These are phyloP conservation scores for Eilema caniola DNA, from an alignment of 2,888 invertebrate genomes.

Conservation along the genomic window DNA sequence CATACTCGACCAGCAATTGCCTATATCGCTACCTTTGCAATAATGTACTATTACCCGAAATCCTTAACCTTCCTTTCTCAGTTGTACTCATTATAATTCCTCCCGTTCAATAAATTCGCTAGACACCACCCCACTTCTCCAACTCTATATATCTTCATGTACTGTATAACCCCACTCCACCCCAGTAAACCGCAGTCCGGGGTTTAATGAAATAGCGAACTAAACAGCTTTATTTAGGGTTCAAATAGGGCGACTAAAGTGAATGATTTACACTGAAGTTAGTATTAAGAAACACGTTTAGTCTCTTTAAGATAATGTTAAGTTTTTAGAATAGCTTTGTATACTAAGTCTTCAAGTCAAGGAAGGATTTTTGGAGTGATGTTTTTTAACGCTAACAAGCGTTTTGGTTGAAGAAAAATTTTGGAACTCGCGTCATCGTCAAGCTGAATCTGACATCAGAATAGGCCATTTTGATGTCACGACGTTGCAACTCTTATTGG, in stretches of 20 bases:
- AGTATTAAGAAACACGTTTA: conserved; percentile 3
- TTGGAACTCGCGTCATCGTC: too few species aligned
- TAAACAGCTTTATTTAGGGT: not conserved
- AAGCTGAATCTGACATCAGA: too few species aligned
- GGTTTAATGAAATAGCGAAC: conserved; percentile 22
- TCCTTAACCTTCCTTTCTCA: not conserved
- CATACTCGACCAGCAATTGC: too few species aligned
- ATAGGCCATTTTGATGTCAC: too few species aligned
- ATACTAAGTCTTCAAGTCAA: too few species aligned
- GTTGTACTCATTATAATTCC: not conserved
- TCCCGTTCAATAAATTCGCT: conserved; percentile 16
- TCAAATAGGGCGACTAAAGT: conserved; percentile 18
- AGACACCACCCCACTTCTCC: not conserved
- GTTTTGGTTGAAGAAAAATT: too few species aligned
- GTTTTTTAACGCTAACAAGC: too few species aligned
- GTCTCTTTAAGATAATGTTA: not conserved
- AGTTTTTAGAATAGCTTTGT: not conserved
- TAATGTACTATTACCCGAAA: too few species aligned
- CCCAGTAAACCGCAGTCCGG: conserved; percentile 10
- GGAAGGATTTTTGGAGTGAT: too few species aligned
- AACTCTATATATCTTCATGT: conserved; percentile 12
- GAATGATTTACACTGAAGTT: conserved; percentile 7
- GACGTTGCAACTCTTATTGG: too few species aligned
- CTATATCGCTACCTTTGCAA: too few species aligned
- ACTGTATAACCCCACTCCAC: not conserved